These are phyloP conservation scores for Sebastes diploproa DNA, from an alignment of 2,797 vertebrate genomes.

Conservation along the genomic window DNA sequence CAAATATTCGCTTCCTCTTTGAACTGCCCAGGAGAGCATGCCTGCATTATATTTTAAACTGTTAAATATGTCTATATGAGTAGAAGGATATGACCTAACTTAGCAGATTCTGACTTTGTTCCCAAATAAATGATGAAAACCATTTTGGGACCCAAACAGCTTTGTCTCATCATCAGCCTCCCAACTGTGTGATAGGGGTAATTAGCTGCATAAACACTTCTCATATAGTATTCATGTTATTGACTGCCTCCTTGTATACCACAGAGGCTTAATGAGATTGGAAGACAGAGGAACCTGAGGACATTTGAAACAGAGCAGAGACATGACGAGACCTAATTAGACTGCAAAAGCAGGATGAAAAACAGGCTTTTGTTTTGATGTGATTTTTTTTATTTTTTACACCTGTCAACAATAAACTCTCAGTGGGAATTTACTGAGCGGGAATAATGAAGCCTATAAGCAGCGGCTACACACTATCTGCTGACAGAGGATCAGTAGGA, in stretches of 20 bases:
- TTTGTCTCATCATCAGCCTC: conserved; percentile 31
- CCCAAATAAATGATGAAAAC: neutral
- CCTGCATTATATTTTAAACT: conserved; percentile 8
- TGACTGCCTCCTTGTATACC: conserved; percentile 19
- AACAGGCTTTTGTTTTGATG: conserved; percentile 60
- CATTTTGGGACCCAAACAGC: neutral
- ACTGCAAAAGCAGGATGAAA: conserved; percentile 39
- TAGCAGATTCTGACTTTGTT: neutral
- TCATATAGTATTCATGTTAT: conserved; percentile 43
- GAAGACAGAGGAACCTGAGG: conserved; percentile 53
- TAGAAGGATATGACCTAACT: neutral
- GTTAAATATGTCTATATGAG: neutral
- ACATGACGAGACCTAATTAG: conserved; percentile 66
- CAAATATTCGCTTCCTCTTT: conserved; percentile 48
- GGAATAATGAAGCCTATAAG: conserved; percentile 39
- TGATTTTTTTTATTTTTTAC: neutral
- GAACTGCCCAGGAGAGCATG: neutral
- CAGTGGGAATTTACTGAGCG: conserved; percentile 35
- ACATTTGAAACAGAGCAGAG: conserved; percentile 53
- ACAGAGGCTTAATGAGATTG: conserved; percentile 53
- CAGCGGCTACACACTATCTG: neutral
- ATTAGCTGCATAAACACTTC: conserved; percentile 50
- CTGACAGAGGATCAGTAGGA: conserved; percentile 34
- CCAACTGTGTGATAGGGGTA: conserved; percentile 31
- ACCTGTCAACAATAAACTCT: conserved; percentile 48